Base-by-base conservation (phyloP, 2,888 invertebrate species). In the Dioctria rufipes region DNA sequence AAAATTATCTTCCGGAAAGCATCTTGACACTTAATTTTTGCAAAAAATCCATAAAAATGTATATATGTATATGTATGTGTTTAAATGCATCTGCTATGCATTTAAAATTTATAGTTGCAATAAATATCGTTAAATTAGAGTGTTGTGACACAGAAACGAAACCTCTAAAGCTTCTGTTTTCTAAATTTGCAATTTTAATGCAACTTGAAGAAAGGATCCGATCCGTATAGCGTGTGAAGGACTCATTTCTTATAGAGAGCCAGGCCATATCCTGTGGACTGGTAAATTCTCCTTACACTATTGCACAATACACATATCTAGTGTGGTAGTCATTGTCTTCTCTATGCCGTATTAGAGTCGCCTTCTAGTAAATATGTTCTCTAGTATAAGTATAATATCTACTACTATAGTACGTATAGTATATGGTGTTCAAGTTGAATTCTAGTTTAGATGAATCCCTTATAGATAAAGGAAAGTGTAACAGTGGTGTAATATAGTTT, bases 81-180 rank as follows among this genome's bases (percentile, higher is more conserved):
- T 8, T 54, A 3, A 11, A 54, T 54, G 54, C 54, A 54, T 54
- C 9, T 11, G 11, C 9, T 11, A 4, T 11, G 73, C 39, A 73
- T 73, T 73, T 42, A 73, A 73, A 73, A 58, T 73, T 73, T 73
- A 73, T 73, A 8, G 73, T 13, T 4, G 73, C 13, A 73, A 73
- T 73, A 73, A 73, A 73, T 73, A 73, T 73, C 73, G 11, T n/a
- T 73, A 73, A 73, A 73, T 73, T 58, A 73, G 73, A 73, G 73
- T 60, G 73, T 73, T 73, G 73, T 60, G 73, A 73, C 73, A 73
- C 43, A 39, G 58, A 58, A 54, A 58, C 13, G 11, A 73, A 58
- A 58, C 42, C 58, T 4, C 58, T 39, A 58, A 13, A 42, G 73
- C 73, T 58, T 51, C 25, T 39, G 6, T 37, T 73, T 51, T 49